A percentile compares a stretch with the other conserved stretches of the same genome.
These are phyloP conservation scores for Aspidiotus destructor DNA, from an alignment of 2,888 invertebrate species.

Conservation along the genomic window DNA sequence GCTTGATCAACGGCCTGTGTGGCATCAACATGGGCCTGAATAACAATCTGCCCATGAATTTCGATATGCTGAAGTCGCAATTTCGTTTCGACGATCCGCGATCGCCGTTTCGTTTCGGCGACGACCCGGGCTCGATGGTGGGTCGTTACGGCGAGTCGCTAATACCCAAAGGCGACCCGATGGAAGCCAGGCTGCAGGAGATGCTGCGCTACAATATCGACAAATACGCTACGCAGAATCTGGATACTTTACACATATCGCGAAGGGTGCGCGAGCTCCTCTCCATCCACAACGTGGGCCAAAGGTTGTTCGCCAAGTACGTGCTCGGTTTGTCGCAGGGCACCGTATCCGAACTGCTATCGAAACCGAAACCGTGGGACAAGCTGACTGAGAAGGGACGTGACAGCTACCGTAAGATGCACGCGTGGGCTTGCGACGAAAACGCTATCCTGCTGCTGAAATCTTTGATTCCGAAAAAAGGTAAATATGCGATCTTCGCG, in stretches of 20 bases:
- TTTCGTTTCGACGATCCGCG: slow-evolving; percentile 75
- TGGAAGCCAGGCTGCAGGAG: slow-evolving; percentile 86
- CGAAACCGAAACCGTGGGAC: slow-evolving; percentile 99
- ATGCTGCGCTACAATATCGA: slow-evolving; percentile 93
- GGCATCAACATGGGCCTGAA: slow-evolving; percentile 40
- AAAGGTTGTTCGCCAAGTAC: slow-evolving; percentile 96
- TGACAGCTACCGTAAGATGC: slow-evolving; percentile 99
- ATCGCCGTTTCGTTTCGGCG: slow-evolving; percentile 71
- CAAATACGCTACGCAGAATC: slow-evolving; percentile 83
- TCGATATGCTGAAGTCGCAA: slow-evolving; percentile 51
- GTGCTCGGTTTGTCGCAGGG: slow-evolving; percentile 94
- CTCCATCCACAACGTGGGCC: slow-evolving; percentile 96
- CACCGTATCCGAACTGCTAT: slow-evolving; percentile 93
- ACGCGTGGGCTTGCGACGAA: slow-evolving; percentile 98
- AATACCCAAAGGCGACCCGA: slow-evolving; percentile 67
- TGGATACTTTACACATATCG: slow-evolving; percentile 92
- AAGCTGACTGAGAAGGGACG: slow-evolving; percentile 98
- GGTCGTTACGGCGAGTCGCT: slow-evolving; percentile 78
- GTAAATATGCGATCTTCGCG: slow-evolving; percentile 48
- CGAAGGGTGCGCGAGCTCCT: slow-evolving; percentile 84
- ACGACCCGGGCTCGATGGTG: slow-evolving; percentile 75
- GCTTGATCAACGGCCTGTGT: slow-evolving; percentile 43
- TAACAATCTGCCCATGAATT: slow-evolving; percentile 37
- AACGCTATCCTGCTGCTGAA: slow-evolving; percentile 94
- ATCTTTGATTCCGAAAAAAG: slow-evolving; percentile 95